Evolutionary conservation across 2,113 vertebrate species (phyloP).

Genomic region (Glaucomys volans): DNA sequence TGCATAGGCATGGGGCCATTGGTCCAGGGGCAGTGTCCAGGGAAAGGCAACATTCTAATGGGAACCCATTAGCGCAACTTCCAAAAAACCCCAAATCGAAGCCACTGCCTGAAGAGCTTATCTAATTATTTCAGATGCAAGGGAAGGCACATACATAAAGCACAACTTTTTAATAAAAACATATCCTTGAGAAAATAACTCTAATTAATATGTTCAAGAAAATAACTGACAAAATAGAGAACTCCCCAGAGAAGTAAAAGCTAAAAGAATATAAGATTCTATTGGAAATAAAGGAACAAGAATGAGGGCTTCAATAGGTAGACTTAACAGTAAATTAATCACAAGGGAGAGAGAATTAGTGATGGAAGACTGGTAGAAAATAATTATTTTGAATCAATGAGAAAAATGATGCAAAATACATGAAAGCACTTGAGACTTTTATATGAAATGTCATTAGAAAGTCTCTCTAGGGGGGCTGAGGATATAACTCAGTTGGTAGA

Average conservation of each 20-base stretch:
- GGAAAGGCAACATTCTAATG: background rate
- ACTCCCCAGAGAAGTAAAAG: background rate
- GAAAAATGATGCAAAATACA: background rate
- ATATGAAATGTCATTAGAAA: background rate
- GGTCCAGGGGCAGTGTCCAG: background rate
- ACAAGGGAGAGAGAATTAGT: background rate
- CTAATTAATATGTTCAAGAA: background rate
- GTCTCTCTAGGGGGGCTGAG: no score
- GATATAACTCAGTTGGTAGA: no score
- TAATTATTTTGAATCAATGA: background rate
- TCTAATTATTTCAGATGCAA: background rate
- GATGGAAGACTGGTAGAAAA: background rate
- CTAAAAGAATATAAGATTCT: background rate
- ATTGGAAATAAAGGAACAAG: background rate
- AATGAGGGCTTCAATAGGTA: background rate
- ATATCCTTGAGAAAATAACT: background rate
- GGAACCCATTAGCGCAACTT: background rate
- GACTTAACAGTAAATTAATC: background rate
- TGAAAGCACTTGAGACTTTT: background rate
- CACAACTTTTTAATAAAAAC: background rate
- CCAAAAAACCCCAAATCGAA: background rate
- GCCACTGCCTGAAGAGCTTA: background rate
- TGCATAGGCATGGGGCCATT: background rate
- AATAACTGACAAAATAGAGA: background rate
- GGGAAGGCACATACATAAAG: background rate